Conservation (phyloP, 2,888 invertebrate species). For the Schrankia costaestrigalis region DNA sequence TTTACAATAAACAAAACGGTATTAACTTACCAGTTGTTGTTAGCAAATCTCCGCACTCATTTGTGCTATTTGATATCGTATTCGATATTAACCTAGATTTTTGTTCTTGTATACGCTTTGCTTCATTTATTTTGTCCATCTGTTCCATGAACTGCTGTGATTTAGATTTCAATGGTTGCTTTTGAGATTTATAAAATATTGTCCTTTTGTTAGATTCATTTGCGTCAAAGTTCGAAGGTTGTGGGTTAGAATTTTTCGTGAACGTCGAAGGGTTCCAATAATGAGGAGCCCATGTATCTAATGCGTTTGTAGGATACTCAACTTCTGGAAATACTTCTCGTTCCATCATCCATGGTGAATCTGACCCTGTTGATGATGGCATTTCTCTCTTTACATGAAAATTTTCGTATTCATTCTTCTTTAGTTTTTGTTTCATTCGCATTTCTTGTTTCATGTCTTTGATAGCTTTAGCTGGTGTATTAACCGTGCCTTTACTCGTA, state of each 20-base stretch:
- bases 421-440: slow-evolving; percentile 31
- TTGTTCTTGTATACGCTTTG: too few species aligned
- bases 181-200: slow-evolving; percentile 4
- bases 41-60: too few species aligned
- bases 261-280: slow-evolving; percentile 44
- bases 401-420: slow-evolving; percentile 12
- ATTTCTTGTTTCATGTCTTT: slow-evolving; percentile 33
- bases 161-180: slow-evolving; percentile 6
- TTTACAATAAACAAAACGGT: too few species aligned
- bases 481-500: too few species aligned
- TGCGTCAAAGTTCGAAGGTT: slow-evolving; percentile 8
- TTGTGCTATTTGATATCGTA: too few species aligned
- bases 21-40: too few species aligned
- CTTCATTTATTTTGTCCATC: slow-evolving; percentile 2
- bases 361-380: background rate
- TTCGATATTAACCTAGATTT: too few species aligned
- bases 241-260: slow-evolving; percentile 12
- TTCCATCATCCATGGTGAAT: slow-evolving; percentile 27
- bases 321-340: slow-evolving; percentile 54
- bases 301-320: slow-evolving; percentile 54
- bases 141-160: slow-evolving; percentile 4
- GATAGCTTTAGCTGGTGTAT: too few species aligned
- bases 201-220: slow-evolving; percentile 2
- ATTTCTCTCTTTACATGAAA: slow-evolving; percentile 7
- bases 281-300: slow-evolving; percentile 53